Percentiles rank a stretch among this genome's conserved stretches.
phyloP scores from a whole-genome alignment of 2,797 vertebrate genomes.

The Xyrichtys novacula region DNA sequence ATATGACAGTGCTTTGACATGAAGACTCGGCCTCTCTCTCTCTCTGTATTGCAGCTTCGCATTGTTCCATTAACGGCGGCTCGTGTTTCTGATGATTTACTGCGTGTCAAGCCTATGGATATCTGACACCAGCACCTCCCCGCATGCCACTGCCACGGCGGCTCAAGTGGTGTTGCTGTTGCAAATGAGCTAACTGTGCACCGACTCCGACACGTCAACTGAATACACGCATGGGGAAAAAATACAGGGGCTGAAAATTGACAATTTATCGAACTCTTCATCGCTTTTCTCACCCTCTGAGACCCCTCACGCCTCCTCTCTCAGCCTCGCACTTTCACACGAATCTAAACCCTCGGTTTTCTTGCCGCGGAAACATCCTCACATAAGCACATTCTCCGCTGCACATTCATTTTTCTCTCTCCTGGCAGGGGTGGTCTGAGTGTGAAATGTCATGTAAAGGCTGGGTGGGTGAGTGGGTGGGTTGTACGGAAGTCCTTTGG shows the following conservation, averaged over 20 bases:
- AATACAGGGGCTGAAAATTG: background rate
- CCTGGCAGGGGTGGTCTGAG: constrained; percentile 26
- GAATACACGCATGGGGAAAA: background rate
- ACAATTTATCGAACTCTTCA: no score
- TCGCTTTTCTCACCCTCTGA: constrained; percentile 68
- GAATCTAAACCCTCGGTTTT: background rate
- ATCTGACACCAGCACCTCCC: constrained; percentile 36
- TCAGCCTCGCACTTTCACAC: constrained; percentile 25
- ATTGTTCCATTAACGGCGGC: constrained; percentile 28
- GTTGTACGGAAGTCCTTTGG: constrained; percentile 65
- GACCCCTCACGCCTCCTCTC: constrained; percentile 47
- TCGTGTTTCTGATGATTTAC: constrained; percentile 51
- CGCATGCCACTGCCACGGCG: constrained; percentile 34
- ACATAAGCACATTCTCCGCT: background rate
- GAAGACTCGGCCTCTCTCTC: constrained; percentile 38
- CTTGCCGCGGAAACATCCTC: background rate
- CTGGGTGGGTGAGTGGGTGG: constrained; percentile 2
- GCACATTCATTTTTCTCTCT: background rate
- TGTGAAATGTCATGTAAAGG: constrained; percentile 68
- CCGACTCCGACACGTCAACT: constrained; percentile 8
- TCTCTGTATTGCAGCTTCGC: constrained; percentile 31
- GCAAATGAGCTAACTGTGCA: constrained; percentile 40
- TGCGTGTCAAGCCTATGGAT: constrained; percentile 31
- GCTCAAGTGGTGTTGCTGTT: constrained; percentile 17
- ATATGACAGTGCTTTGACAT: constrained; percentile 80